Evolutionary conservation across 2,888 invertebrate species (phyloP).

Genomic region (Morpho helenor): DNA sequence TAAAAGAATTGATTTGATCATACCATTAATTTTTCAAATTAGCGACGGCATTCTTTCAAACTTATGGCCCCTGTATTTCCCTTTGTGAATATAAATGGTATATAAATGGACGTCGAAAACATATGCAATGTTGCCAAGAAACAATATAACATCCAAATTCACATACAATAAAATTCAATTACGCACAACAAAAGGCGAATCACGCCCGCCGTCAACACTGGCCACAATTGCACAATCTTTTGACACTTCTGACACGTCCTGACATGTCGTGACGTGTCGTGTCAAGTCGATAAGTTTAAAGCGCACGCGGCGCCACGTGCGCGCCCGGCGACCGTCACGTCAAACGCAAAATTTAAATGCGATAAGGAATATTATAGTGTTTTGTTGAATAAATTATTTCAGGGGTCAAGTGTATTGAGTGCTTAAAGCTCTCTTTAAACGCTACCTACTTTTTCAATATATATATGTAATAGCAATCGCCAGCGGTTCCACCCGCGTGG

Average conservation of each 20-base stretch:
- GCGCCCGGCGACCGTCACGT: slow-evolving; percentile 57
- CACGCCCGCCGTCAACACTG: slow-evolving; percentile 14
- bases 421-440: no score
- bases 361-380: slow-evolving; percentile 41
- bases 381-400: slow-evolving; percentile 56
- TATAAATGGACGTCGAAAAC: no score
- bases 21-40: no score
- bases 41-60: no score
- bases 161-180: slow-evolving; percentile 8
- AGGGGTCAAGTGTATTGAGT: slow-evolving; percentile 23
- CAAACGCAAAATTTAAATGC: slow-evolving; percentile 53
- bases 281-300: slow-evolving; percentile 57
- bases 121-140: no score
- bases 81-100: no score
- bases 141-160: background rate
- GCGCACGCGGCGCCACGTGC: slow-evolving; percentile 70
- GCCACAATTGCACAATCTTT: slow-evolving; percentile 41
- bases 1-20: no score
- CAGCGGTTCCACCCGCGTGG: no score
- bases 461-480: no score
- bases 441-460: no score
- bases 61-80: no score
- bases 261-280: slow-evolving; percentile 22
- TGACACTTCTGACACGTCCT: slow-evolving; percentile 40
- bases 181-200: slow-evolving; percentile 15